A percentile compares a stretch with the other conserved stretches of the same genome.
phyloP scores from a whole-genome alignment of 2,113 vertebrate species.

The Hippopotamus amphibius region DNA sequence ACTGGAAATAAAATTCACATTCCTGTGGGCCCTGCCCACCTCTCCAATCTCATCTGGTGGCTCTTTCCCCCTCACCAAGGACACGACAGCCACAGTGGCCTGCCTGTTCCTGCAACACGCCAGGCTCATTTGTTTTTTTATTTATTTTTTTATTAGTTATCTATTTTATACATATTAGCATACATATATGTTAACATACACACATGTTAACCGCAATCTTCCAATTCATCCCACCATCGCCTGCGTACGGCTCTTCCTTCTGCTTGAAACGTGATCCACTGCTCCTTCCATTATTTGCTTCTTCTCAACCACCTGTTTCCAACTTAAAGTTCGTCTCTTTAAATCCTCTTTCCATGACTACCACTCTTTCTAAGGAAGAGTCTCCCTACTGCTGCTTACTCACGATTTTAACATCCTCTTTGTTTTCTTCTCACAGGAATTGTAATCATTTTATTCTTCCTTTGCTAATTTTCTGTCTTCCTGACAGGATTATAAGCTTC shows the following conservation, averaged over 20 bases:
- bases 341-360: background rate
- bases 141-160: too few species aligned
- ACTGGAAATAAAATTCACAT: background rate
- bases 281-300: background rate
- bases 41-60: background rate
- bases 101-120: background rate
- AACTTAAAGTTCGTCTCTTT: background rate
- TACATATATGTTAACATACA: too few species aligned
- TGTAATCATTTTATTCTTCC: background rate
- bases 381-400: background rate
- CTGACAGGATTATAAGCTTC: background rate
- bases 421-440: background rate
- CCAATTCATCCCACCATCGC: too few species aligned
- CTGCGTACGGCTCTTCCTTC: background rate
- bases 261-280: background rate
- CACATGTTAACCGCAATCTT: too few species aligned
- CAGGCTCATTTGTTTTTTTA: background rate
- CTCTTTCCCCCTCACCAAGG: background rate
- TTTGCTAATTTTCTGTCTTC: background rate
- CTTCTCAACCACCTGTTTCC: background rate
- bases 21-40: background rate
- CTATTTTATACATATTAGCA: too few species aligned
- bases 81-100: background rate
- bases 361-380: background rate
- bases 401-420: background rate